These are phyloP conservation scores for Dermochelys coriacea DNA, from an alignment of 2,797 vertebrate species.

Conservation along the genomic window DNA sequence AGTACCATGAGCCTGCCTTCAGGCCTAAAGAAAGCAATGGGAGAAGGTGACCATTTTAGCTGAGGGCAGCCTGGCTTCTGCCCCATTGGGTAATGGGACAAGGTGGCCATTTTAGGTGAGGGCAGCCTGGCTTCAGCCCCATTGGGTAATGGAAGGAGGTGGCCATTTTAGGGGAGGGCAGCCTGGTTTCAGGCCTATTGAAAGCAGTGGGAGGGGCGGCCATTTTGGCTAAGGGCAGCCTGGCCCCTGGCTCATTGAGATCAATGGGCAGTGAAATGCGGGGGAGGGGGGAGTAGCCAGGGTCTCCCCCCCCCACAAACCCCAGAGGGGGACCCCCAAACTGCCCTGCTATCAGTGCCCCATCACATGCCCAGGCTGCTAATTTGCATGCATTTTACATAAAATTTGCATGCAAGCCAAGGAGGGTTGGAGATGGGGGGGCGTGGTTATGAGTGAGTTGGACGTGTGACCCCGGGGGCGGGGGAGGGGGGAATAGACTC, in stretches of 20 bases:
- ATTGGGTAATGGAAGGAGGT: background rate
- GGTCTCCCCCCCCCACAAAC: too few species aligned
- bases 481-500: too few species aligned
- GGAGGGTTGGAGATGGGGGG: background rate
- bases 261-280: background rate
- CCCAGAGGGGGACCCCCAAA: too few species aligned
- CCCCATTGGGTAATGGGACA: background rate
- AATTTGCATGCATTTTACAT: background rate
- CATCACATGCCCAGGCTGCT: background rate
- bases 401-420: background rate
- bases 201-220: background rate
- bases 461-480: background rate
- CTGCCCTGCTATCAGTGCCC: too few species aligned
- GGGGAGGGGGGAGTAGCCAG: too few species aligned
- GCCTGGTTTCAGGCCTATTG: background rate
- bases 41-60: too few species aligned
- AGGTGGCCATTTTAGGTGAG: background rate
- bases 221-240: background rate
- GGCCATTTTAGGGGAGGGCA: background rate
- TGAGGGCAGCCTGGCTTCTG: background rate
- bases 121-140: background rate
- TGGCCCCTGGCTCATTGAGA: background rate
- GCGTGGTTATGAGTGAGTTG: too few species aligned
- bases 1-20: too few species aligned
- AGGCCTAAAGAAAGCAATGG: too few species aligned